Conservation (phyloP, 2,888 invertebrate species). For the Aproaerema taeniolella region DNA sequence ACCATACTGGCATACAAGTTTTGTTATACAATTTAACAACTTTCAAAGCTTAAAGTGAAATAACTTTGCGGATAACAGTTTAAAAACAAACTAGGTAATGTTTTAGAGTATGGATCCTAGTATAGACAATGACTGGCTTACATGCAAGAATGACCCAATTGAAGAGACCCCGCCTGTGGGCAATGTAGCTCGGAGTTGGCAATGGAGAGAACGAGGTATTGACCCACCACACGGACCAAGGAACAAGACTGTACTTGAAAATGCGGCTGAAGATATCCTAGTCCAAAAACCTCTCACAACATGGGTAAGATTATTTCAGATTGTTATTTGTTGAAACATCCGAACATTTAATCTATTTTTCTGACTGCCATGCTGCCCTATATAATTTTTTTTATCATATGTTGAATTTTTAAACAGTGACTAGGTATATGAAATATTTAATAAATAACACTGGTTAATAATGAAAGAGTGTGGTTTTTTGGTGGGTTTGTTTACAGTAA, state of each 20-base stretch:
- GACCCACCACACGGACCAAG: constrained; percentile 51
- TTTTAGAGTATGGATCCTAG: constrained; percentile 55
- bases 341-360: not conserved
- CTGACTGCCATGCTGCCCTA: no score
- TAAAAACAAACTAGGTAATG: not conserved
- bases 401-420: no score
- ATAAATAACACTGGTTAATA: no score
- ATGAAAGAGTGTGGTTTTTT: no score
- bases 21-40: no score
- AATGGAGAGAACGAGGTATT: constrained; percentile 62
- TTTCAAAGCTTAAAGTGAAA: no score
- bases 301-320: constrained; percentile 71
- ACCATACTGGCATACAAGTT: no score
- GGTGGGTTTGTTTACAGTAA: no score
- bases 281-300: constrained; percentile 79
- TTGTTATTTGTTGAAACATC: not conserved
- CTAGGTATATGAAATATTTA: no score
- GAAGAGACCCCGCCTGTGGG: constrained; percentile 53
- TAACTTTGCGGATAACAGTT: no score
- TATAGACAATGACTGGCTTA: constrained; percentile 61
- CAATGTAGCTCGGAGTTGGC: constrained; percentile 64
- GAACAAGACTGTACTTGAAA: constrained; percentile 75
- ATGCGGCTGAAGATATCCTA: constrained; percentile 81
- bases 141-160: constrained; percentile 55
- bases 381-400: no score